Evolutionary conservation across 2,113 vertebrate species (phyloP), one percentile per base, ranked within the genome.

Genomic region (Philantomba maxwellii): DNA sequence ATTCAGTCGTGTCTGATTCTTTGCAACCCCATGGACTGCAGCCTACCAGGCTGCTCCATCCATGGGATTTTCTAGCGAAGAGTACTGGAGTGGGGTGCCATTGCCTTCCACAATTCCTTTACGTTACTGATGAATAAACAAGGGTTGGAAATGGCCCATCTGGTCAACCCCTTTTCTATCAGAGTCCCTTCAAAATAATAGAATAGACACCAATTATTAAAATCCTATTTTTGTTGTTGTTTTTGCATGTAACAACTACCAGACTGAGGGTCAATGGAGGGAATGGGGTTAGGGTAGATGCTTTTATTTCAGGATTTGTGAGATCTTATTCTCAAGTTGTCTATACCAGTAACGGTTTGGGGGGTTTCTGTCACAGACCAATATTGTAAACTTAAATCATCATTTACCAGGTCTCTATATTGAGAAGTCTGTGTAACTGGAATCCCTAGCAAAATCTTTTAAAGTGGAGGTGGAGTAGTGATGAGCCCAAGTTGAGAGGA

Each of bases 291-390:
- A 49, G 10, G 10, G 39, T 14, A 60, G 49, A 28, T 11, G 25
- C 3, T n/a, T 86, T 86, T 92, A 84, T 47, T 88, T 88, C 53
- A 45, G 16, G 23, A 88, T n/a, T 82, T 57, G 60, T 25, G 9
- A 19, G 75, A 47, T 88, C 70, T 75, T 57, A 45, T 93, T 93
- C 16, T 89, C 55, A 51, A 64, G 55, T 45, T 77, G 55, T 77
- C 86, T 58, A 6, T 78, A 30, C 45, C 4, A 87, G 19, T 53
- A 86, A 58, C 51, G 14, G 15, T 30, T 30, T 75, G 53, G 51
- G 70, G 11, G 33, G 39, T 45, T 81, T 87, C 43, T 80, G 23
- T 58, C 73, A 43, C 15, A 57, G 8, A 39, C 16, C 7, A 84
- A 39, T 70, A 36, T 7, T 47, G 30, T 58, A 60, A 60, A 51